Evolutionary conservation across 2,888 invertebrate genomes (phyloP), one percentile per base, ranked within the genome.

Genomic region (Drosophila colorata): DNA sequence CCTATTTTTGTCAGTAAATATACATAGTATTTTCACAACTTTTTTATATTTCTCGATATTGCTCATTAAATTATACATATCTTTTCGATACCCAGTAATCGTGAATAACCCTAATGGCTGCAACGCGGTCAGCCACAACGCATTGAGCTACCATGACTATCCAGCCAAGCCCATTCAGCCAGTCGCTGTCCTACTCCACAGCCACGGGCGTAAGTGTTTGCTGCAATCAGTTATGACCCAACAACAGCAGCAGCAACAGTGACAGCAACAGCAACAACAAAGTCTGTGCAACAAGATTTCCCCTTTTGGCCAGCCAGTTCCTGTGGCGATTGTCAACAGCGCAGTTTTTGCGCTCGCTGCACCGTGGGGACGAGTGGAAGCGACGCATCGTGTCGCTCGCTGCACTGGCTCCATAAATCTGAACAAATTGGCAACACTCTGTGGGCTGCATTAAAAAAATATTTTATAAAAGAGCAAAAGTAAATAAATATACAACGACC

Each of bases 351-450:
- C 44, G 31, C 59, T 51, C 44, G 8, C 38, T 41, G 46, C 66
- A 3, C 20, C 38, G 61, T 41, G 33, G 52, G 53, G 38, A 43
- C 33, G 28, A 38, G 25, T 8, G 5, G 14, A 6, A 3, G 25
- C 25, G 16, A 18, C 9, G 25, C 20, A 31, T 31, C 31, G 31
- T 31, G 43, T 44, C 57, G 69, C 59, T 68, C 65, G 59, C 64
- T 68, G 83, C 65, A 8, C 58, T 59, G 52, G 55, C 74, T 78
- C 77, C 80, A 90, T 88, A 88, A 88, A 88, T 88, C 89, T 85
- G 86, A 78, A 88, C 84, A 89, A 87, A 88, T 89, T 90, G 90
- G 90, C 89, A 84, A 78, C 88, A 82, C 85, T 89, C 87, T 85
- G 88, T 64, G 75, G 78, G 88, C 87, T 69, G 87, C 82, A 85